Evolutionary conservation across 2,797 vertebrate genomes (phyloP).

Genomic region (Vespertilio murinus): DNA sequence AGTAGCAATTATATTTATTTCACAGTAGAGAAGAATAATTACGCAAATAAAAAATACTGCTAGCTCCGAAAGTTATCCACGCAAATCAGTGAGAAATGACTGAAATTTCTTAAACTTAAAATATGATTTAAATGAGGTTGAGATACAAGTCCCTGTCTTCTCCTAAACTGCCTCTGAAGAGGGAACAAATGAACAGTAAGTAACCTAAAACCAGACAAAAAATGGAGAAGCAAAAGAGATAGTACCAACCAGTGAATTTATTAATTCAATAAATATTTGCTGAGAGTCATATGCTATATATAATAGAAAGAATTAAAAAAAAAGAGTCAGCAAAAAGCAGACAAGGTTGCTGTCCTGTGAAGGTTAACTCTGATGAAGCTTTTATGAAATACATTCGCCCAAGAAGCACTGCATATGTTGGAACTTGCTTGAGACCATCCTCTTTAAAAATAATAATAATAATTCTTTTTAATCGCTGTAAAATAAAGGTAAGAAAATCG

Average conservation of each 20-base stretch:
- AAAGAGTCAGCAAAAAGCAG: not conserved
- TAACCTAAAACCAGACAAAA: conserved; percentile 41
- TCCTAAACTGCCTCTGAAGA: not conserved
- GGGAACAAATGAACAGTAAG: not conserved
- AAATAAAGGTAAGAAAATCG: conserved; percentile 35
- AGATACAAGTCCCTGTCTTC: conserved; percentile 16
- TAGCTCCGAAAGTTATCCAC: not conserved
- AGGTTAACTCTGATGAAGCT: not conserved
- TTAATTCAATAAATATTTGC: conserved; percentile 1
- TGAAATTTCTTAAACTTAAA: conserved; percentile 27
- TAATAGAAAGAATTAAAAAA: not conserved
- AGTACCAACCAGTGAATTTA: not conserved
- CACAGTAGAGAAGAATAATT: conserved; percentile 30
- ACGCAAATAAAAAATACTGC: not conserved
- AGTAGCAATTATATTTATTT: conserved; percentile 11
- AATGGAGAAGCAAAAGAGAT: conserved; percentile 4
- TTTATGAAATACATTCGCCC: not conserved
- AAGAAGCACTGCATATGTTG: not conserved
- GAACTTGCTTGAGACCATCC: not conserved
- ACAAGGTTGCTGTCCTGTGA: not conserved
- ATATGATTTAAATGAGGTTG: not conserved
- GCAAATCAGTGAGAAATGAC: not conserved
- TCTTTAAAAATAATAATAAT: not conserved
- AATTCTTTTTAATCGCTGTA: not conserved
- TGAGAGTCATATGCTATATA: not conserved